phyloP scores from a whole-genome alignment of 2,113 vertebrate genomes.

The Apteryx mantelli region DNA sequence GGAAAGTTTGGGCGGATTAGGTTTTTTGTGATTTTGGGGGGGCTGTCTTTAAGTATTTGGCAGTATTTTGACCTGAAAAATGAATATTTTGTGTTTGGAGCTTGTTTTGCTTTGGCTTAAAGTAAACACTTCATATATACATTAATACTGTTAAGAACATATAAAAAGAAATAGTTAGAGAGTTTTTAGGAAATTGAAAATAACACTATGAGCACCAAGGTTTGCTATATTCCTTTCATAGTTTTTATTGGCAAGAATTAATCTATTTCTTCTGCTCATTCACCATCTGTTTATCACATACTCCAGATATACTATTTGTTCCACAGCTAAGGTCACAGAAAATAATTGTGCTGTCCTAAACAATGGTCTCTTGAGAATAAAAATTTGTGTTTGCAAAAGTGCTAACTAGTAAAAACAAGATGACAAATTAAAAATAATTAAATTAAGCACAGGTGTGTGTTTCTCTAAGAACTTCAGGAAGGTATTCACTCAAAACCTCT shows the following conservation, averaged over 20 bases:
- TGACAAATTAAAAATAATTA: background rate
- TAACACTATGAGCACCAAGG: background rate
- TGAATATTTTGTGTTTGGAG: background rate
- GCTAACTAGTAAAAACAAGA: background rate
- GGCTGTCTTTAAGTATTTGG: background rate
- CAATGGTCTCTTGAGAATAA: conserved; percentile 7
- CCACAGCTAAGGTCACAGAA: background rate
- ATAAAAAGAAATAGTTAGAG: background rate
- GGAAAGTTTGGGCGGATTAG: too few species aligned
- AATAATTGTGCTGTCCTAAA: conserved; percentile 16
- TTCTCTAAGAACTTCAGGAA: background rate
- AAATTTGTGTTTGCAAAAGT: background rate
- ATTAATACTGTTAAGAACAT: background rate
- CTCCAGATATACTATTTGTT: background rate
- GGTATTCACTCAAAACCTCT: background rate
- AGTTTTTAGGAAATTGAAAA: background rate
- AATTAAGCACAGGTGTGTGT: background rate
- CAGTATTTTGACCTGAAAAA: background rate
- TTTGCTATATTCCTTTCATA: background rate
- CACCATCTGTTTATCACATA: conserved; percentile 16
- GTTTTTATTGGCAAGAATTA: conserved; percentile 25
- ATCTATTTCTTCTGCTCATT: background rate
- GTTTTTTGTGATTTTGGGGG: too few species aligned
- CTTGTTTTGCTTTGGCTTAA: background rate
- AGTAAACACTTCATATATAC: background rate